Evolutionary conservation across 2,113 vertebrate species (phyloP), one percentile per base, ranked within the genome.

Genomic region (Ageneiosus marmoratus): DNA sequence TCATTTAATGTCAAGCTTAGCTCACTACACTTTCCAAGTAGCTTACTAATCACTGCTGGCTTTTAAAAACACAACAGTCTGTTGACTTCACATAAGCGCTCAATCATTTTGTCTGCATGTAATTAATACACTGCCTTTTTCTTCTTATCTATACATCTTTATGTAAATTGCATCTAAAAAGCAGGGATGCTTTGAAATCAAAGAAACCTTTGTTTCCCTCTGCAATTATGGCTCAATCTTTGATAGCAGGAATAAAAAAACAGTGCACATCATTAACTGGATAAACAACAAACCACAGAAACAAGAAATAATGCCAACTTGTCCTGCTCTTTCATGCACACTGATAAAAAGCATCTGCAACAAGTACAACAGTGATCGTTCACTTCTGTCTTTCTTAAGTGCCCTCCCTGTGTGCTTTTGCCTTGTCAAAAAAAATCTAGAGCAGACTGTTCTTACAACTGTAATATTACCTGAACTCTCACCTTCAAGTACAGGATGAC

Each of bases 241-340:
- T 90, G 88, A 92, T 90, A 88, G 88, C 53, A 82, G 83, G 83
- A 90, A 91, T 89, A 89, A 87, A 91, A 88, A 3, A 41, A 88
- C 24, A 86, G 88, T 90, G 88, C 82, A 84, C 88, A 91, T 93
- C 83, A 91, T 93, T 93, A 91, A 92, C 91, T 81, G 84, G 80
- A 84, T 89, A 90, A 89, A 86, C 37, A 84, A 85, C 87, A 91
- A 88, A 85, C 80, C 72, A 86, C 77, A 90, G 85, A 84, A 89
- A 90, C 79, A 85, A 89, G 62, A 86, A 83, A 82, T 73, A 46
- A 84, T 81, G 89, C 85, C 50, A 88, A 88, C 84, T 89, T 87
- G 83, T 81, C 58, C 65, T 58, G 79, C 80, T 86, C 80, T 72
- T 60, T 77, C 69, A 80, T 72, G 60, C 62, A 78, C 73, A 72